A percentile compares a stretch with the other conserved stretches of the same genome.
Evolutionary conservation across 2,888 invertebrate genomes (phyloP).

Genomic region (Spilarctia lutea): DNA sequence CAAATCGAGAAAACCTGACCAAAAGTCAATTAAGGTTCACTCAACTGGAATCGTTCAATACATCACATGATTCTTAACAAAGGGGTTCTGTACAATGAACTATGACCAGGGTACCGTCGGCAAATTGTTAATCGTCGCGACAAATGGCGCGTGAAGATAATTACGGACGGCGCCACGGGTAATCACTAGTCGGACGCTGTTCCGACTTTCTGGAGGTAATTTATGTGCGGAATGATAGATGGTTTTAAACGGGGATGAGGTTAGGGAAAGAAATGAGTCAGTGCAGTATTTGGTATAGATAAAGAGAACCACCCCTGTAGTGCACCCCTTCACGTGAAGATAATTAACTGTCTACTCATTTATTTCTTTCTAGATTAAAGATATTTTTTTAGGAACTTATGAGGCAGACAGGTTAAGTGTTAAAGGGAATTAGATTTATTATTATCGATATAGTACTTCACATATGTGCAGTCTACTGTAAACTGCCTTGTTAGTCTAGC

Average conservation of each 20-base stretch:
- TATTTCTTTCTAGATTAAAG: neutral
- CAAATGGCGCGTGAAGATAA: slow-evolving; percentile 77
- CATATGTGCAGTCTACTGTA: too few species aligned
- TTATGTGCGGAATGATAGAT: slow-evolving; percentile 41
- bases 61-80: slow-evolving; percentile 54
- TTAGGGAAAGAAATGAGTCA: slow-evolving; percentile 19
- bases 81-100: slow-evolving; percentile 65
- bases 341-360: neutral
- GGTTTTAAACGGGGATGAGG: slow-evolving; percentile 12
- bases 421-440: too few species aligned
- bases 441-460: too few species aligned
- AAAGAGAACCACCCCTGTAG: neutral
- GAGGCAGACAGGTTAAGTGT: neutral
- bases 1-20: slow-evolving; percentile 16
- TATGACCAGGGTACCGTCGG: slow-evolving; percentile 51
- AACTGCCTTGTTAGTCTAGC: too few species aligned
- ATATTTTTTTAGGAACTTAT: neutral
- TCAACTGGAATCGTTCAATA: slow-evolving; percentile 32
- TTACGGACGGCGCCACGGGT: slow-evolving; percentile 62
- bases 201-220: slow-evolving; percentile 35
- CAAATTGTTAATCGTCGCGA: slow-evolving; percentile 71
- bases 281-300: slow-evolving; percentile 11
- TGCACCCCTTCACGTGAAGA: neutral
- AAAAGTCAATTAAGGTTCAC: slow-evolving; percentile 21
- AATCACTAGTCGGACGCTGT: slow-evolving; percentile 44